Evolutionary conservation across 2,888 invertebrate species (phyloP), one percentile per base, ranked within the genome.

Genomic region (Conops quadrifasciatus): DNA sequence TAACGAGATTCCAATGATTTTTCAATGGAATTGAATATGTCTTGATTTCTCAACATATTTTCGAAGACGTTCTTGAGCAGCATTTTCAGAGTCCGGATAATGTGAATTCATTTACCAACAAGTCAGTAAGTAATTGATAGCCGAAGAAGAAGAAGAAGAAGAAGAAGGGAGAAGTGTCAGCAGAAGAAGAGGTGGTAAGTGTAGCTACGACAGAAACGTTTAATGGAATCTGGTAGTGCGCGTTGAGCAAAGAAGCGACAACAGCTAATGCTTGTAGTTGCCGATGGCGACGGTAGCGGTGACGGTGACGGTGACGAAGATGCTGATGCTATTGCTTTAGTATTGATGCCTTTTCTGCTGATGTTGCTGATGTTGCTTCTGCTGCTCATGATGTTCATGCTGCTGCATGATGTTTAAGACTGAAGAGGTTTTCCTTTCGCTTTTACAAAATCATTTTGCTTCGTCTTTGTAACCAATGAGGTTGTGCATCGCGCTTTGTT

Each of bases 361-460:
- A 65, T 69, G 71, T 30, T 58, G 62, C 47, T 60, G 59, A 49
- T 59, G 64, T 30, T 30, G 58, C 56, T 28, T 63, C 65, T 72
- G 63, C 26, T 64, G 67, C 63, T 64, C 70, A 70, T 69, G 72
- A 58, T 73, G 69, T 71, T 59, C 74, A 53, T 70, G 75, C 60
- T 36, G 70, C 28, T 60, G 70, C 56, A n/a, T 62, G 67, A 47
- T 64, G 74, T 70, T 67, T 66, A 78, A 79, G 82, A 82, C 81
- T 80, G 77, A 81, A 79, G 80, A 80, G 84, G 83, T 82, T 83
- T 82, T 83, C 82, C 83, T 85, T 84, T 84, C 83, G 81, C 80
- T 83, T 83, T 85, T 80, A 80, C 80, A 82, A 82, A 76, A 81
- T 85, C 85, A 84, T 84, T 84, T 83, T 82, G 83, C 80, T 82